Percentiles rank a stretch among this genome's conserved stretches.
phyloP scores from a whole-genome alignment of 2,797 vertebrate species.

The Darevskia nairensis region DNA sequence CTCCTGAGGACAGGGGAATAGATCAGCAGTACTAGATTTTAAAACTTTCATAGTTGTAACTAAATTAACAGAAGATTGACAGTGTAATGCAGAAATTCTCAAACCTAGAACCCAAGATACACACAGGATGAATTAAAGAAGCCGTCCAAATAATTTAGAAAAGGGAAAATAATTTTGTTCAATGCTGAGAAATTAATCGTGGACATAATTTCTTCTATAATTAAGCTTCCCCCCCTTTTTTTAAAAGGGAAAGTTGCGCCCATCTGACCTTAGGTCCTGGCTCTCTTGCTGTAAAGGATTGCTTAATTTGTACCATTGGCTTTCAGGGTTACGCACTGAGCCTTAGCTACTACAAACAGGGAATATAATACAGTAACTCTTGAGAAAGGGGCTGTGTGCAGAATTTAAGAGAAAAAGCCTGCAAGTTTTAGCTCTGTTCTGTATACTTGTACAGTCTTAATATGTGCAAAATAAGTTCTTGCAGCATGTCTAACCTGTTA shows the following conservation, averaged over 20 bases:
- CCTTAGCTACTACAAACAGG: neutral
- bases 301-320: neutral
- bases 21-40: neutral
- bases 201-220: neutral
- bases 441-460: slow-evolving; percentile 63
- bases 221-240: neutral
- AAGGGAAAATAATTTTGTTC: neutral
- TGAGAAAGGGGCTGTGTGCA: neutral
- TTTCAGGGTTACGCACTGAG: neutral
- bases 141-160: neutral
- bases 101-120: neutral
- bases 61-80: neutral
- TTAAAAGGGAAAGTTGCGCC: neutral
- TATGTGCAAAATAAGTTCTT: slow-evolving; percentile 63
- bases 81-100: neutral
- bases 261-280: slow-evolving; percentile 1
- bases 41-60: neutral
- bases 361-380: neutral
- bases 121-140: neutral
- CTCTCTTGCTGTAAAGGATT: neutral
- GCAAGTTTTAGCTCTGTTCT: slow-evolving; percentile 50
- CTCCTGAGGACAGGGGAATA: neutral
- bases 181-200: neutral
- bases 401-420: slow-evolving; percentile 9
- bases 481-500: slow-evolving; percentile 68